These are phyloP conservation scores for Botia kubotai DNA, from an alignment of 2,797 vertebrate species.

Conservation along the genomic window DNA sequence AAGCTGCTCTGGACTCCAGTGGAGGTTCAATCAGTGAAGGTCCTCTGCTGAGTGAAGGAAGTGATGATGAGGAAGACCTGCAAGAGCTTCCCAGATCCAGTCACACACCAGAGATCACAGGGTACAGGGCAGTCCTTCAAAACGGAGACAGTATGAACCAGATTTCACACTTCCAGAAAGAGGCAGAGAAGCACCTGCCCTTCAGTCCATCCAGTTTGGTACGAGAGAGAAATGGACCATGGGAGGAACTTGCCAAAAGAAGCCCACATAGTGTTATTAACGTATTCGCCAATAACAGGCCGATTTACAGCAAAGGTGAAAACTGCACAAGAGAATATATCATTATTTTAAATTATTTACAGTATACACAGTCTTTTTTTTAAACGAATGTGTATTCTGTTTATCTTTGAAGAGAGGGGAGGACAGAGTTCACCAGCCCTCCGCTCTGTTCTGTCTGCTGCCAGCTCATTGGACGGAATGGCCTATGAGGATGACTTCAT, in stretches of 20 bases:
- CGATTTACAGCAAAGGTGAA: slow-evolving; percentile 83
- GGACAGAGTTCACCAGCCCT: slow-evolving; percentile 71
- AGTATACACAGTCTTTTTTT: no score
- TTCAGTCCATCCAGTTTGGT: slow-evolving; percentile 68
- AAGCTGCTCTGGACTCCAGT: slow-evolving; percentile 76
- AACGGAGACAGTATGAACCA: slow-evolving; percentile 72
- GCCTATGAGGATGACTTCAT: slow-evolving; percentile 91
- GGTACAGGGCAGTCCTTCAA: slow-evolving; percentile 76
- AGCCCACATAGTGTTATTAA: slow-evolving; percentile 96
- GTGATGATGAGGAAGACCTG: slow-evolving; percentile 79
- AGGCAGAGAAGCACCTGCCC: slow-evolving; percentile 82
- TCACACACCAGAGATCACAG: slow-evolving; percentile 73
- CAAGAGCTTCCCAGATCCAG: slow-evolving; percentile 64
- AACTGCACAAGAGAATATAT: background rate
- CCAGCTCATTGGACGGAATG: slow-evolving; percentile 67
- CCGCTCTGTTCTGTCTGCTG: slow-evolving; percentile 67
- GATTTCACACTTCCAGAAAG: slow-evolving; percentile 87
- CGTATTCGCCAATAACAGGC: slow-evolving; percentile 90
- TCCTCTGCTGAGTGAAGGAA: slow-evolving; percentile 86
- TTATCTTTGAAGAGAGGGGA: slow-evolving; percentile 71
- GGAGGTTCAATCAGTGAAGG: slow-evolving; percentile 91
- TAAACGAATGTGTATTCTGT: background rate
- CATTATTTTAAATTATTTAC: background rate
- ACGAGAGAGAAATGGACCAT: slow-evolving; percentile 76
- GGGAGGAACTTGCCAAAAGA: slow-evolving; percentile 93